These are phyloP conservation scores for Julus scanicus DNA, from an alignment of 2,888 invertebrate genomes.

Conservation along the genomic window DNA sequence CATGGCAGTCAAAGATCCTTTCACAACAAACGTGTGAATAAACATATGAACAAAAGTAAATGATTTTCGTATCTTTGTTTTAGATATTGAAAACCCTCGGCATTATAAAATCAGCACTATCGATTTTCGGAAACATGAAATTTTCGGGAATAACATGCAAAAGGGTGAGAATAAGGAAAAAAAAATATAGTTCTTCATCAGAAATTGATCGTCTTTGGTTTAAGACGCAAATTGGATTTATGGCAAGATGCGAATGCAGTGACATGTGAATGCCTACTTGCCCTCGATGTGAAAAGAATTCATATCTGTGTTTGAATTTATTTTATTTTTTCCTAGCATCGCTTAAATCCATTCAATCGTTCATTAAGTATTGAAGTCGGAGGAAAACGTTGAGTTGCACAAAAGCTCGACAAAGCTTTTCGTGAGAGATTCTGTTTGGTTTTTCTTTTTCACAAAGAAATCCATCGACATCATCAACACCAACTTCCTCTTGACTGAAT, in stretches of 20 bases:
- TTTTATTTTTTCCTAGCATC: not conserved
- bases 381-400: not conserved
- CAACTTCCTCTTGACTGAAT: not conserved
- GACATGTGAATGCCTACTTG: not conserved
- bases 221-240: not conserved
- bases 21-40: no score
- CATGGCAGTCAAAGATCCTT: no score
- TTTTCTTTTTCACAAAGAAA: no score
- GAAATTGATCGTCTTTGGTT: slow-evolving; percentile 5
- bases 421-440: not conserved
- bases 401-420: not conserved
- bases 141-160: no score
- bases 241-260: not conserved
- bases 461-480: not conserved
- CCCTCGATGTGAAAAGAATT: not conserved
- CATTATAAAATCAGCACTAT: not conserved
- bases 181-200: not conserved
- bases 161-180: not conserved
- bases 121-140: not conserved
- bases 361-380: not conserved
- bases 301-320: not conserved
- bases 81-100: not conserved
- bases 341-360: not conserved
- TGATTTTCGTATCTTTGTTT: not conserved
- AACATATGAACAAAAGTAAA: not conserved